Conservation (phyloP, 2,113 vertebrate species). For the Pseudorhombus dupliciocellatus region DNA sequence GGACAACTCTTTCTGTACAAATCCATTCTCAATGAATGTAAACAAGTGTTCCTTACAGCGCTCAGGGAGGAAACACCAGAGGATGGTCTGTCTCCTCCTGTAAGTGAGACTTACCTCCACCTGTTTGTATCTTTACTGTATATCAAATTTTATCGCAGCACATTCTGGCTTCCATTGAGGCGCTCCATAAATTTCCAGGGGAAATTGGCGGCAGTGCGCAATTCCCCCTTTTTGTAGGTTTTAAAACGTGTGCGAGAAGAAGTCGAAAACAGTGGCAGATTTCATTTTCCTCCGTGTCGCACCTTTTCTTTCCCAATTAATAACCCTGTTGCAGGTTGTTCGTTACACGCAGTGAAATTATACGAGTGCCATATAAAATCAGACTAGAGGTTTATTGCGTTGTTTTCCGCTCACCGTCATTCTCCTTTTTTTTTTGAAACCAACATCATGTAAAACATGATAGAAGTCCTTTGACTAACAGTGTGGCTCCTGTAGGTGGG, state of each 20-base stretch:
- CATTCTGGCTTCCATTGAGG: neutral
- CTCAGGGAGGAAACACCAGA: too few relatives aligned
- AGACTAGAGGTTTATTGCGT: neutral
- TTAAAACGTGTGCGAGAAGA: neutral
- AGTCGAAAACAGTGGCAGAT: neutral
- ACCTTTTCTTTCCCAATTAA: neutral
- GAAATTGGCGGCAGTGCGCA: neutral
- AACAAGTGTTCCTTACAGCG: too few relatives aligned
- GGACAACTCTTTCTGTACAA: too few relatives aligned
- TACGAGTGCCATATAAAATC: neutral
- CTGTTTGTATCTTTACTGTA: neutral
- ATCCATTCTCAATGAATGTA: too few relatives aligned
- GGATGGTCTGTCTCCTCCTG: too few relatives aligned
- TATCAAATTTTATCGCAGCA: neutral
- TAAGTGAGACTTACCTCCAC: neutral
- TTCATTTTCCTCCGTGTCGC: neutral
- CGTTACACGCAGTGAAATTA: neutral
- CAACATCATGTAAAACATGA: neutral
- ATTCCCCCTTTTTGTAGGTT: neutral
- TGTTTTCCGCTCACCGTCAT: neutral
- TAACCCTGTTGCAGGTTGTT: neutral
- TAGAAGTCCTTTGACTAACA: neutral
- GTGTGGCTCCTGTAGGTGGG: too few relatives aligned
- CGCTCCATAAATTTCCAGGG: neutral
- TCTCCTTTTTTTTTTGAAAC: neutral